Percentiles rank a stretch among this genome's conserved stretches.
Evolutionary conservation across 2,888 invertebrate species (phyloP).

Genomic region (Macropis europaea): DNA sequence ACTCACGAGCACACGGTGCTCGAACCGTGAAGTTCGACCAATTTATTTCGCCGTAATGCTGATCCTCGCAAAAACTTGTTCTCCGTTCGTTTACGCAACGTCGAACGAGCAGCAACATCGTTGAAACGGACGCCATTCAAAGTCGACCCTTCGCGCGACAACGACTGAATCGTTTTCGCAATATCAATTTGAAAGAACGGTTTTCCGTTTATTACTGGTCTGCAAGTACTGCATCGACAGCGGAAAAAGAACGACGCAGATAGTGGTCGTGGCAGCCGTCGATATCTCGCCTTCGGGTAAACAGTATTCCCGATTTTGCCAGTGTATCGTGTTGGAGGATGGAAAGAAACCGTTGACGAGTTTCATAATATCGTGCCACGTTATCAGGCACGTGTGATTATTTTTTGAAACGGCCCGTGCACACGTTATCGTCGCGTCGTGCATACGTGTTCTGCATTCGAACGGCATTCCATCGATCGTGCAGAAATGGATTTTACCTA

Average conservation of each 20-base stretch:
- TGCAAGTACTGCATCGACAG: too few relatives aligned
- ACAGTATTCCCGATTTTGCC: not conserved
- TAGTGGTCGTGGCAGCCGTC: too few relatives aligned
- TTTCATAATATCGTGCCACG: not conserved
- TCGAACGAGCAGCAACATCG: not conserved
- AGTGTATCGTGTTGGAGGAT: not conserved
- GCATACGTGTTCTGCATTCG: too few relatives aligned
- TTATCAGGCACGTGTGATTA: not conserved
- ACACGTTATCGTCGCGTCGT: not conserved
- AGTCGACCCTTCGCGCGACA: too few relatives aligned
- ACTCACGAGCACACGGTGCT: slow-evolving; percentile 24
- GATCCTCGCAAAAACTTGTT: slow-evolving; percentile 8
- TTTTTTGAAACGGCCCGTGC: not conserved
- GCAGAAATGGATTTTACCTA: too few relatives aligned
- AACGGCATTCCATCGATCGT: too few relatives aligned
- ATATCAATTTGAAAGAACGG: not conserved
- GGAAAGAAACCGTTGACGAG: not conserved
- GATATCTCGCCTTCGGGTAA: slow-evolving; percentile 4
- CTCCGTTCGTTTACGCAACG: not conserved
- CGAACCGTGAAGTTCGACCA: slow-evolving; percentile 19
- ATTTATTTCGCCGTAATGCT: slow-evolving; percentile 26
- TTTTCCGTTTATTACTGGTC: not conserved
- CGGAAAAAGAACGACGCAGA: not conserved
- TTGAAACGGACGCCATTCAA: too few relatives aligned
- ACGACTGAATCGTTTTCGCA: not conserved